Conservation (phyloP, 2,113 vertebrate species). For the Ochotona curzoniae region DNA sequence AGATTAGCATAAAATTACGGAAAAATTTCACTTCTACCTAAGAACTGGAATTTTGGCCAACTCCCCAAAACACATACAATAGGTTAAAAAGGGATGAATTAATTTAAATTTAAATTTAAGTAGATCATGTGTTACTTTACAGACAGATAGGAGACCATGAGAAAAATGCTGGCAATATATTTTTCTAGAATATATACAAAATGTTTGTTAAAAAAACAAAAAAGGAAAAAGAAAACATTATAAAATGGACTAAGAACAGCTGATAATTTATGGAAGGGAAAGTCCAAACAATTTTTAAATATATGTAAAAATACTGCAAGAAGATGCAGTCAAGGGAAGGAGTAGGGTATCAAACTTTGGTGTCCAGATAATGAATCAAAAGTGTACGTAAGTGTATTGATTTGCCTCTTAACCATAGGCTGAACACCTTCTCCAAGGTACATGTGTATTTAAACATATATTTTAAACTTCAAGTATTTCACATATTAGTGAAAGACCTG, state of each 20-base stretch:
- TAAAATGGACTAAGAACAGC: constrained; percentile 17
- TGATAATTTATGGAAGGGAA: background rate
- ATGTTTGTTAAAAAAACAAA: background rate
- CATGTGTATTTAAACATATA: constrained; percentile 9
- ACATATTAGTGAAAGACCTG: background rate
- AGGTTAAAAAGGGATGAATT: constrained; percentile 5
- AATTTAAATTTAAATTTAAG: constrained; percentile 30
- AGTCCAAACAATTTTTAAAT: background rate
- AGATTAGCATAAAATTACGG: background rate
- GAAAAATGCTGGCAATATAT: background rate
- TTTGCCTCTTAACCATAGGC: too few relatives aligned
- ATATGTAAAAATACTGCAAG: background rate
- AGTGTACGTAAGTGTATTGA: too few relatives aligned
- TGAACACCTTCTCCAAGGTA: background rate
- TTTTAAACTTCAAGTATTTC: background rate
- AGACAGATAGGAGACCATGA: background rate
- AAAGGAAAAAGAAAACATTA: background rate
- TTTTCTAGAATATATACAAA: background rate
- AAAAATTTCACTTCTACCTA: background rate
- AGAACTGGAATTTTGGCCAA: background rate
- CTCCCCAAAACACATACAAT: background rate
- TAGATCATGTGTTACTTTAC: background rate
- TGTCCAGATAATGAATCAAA: too few relatives aligned
- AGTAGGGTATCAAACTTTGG: too few relatives aligned
- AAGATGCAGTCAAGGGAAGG: too few relatives aligned